phyloP scores from a whole-genome alignment of 2,113 vertebrate species.

The Hippolais icterina region DNA sequence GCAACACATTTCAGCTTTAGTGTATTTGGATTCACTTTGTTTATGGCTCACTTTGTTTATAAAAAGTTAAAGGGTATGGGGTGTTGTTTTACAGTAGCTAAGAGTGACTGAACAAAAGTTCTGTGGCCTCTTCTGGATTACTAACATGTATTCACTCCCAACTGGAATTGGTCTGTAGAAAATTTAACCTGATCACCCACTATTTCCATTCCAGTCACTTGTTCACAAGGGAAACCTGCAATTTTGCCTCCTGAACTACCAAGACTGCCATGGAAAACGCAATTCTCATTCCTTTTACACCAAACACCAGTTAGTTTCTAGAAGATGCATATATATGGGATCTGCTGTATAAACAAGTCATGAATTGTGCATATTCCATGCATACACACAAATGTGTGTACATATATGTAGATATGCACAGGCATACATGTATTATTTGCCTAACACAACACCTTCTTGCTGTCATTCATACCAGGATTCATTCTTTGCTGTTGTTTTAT shows the following conservation, averaged over 20 bases:
- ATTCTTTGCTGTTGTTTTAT: not conserved
- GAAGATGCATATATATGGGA: not conserved
- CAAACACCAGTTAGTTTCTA: not conserved
- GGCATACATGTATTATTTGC: not conserved
- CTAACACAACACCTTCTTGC: not conserved
- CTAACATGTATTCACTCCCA: not conserved
- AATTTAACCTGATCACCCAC: not conserved
- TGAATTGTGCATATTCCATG: not conserved
- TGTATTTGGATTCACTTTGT: not conserved
- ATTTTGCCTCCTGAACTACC: not conserved
- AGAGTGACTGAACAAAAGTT: not conserved
- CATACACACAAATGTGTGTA: not conserved
- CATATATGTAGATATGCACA: not conserved
- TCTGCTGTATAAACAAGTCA: not conserved
- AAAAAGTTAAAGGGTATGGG: not conserved
- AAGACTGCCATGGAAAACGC: not conserved
- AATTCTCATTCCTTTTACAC: not conserved
- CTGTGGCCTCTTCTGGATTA: not conserved
- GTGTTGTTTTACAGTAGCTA: not conserved
- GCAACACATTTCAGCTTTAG: not conserved
- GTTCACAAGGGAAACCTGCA: not conserved
- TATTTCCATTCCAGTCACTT: not conserved
- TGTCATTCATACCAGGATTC: not conserved
- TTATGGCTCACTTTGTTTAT: not conserved
- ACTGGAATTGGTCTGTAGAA: not conserved